A percentile compares a stretch with the other conserved stretches of the same genome.
Conservation (phyloP, 2,888 invertebrate species). For the Athrips mouffetella region DNA sequence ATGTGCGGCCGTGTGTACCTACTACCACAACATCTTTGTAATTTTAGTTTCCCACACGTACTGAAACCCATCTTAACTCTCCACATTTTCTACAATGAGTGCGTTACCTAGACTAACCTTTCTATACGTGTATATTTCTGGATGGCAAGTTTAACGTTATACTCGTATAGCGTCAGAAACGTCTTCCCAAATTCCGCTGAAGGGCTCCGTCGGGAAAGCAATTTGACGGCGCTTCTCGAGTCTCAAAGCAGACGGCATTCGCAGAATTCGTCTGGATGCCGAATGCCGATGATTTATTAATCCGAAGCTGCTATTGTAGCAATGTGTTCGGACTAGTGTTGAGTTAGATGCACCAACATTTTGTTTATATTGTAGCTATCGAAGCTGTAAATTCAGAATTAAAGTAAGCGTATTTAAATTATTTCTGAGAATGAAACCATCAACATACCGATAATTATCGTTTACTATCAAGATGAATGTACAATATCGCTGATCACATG, state of each 20-base stretch:
- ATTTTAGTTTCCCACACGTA: too few relatives aligned
- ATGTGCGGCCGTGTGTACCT: too few relatives aligned
- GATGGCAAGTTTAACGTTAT: too few relatives aligned
- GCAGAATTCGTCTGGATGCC: slow-evolving; percentile 29
- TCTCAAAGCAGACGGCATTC: slow-evolving; percentile 27
- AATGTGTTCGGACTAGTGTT: neutral
- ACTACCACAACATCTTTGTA: too few relatives aligned
- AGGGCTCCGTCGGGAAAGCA: slow-evolving; percentile 48
- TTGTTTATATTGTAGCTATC: neutral
- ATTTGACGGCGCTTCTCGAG: slow-evolving; percentile 40
- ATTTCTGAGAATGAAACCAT: slow-evolving; percentile 5
- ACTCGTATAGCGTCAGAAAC: slow-evolving; percentile 31
- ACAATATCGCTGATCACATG: slow-evolving; percentile 7
- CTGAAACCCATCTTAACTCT: too few relatives aligned
- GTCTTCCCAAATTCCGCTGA: slow-evolving; percentile 48
- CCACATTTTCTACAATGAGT: too few relatives aligned
- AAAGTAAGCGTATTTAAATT: too few relatives aligned
- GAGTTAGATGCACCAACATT: neutral
- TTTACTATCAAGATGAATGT: slow-evolving; percentile 9
- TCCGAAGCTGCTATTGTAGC: slow-evolving; percentile 3
- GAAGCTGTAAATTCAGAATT: neutral
- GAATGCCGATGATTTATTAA: slow-evolving; percentile 18
- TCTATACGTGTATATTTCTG: too few relatives aligned
- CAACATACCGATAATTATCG: slow-evolving; percentile 8
- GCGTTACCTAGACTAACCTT: too few relatives aligned